These are phyloP conservation scores for Paratrypauchen microcephalus DNA, from an alignment of 2,797 vertebrate genomes.

Conservation along the genomic window DNA sequence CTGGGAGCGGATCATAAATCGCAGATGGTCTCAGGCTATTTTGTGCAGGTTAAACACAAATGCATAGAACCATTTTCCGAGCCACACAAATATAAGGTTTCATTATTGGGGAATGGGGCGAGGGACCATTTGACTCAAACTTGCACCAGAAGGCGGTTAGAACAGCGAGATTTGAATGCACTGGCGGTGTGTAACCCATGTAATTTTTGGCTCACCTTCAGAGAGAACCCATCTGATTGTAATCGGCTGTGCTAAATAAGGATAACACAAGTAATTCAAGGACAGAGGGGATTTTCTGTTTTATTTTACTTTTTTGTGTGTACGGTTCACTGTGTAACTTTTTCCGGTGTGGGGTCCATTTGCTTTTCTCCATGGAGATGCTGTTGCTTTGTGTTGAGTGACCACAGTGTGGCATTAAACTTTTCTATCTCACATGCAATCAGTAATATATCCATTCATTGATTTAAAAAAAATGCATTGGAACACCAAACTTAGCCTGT, in stretches of 20 bases:
- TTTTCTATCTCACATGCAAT: no score
- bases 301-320: background rate
- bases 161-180: slow-evolving; percentile 36
- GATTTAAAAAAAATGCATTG: no score
- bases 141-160: slow-evolving; percentile 25
- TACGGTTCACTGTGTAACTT: no score
- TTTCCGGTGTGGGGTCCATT: no score
- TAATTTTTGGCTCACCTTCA: slow-evolving; percentile 39
- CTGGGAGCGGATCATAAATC: slow-evolving; percentile 80
- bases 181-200: slow-evolving; percentile 18
- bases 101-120: slow-evolving; percentile 58
- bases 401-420: no score
- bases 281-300: background rate
- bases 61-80: slow-evolving; percentile 73
- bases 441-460: no score
- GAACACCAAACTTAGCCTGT: no score
- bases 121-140: slow-evolving; percentile 54
- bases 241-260: slow-evolving; percentile 37
- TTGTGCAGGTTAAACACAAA: slow-evolving; percentile 78
- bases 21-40: slow-evolving; percentile 78
- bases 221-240: slow-evolving; percentile 34
- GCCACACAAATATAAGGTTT: slow-evolving; percentile 73
- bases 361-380: no score
- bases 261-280: slow-evolving; percentile 2
- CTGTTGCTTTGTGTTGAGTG: no score